Evolutionary conservation across 53 echinoderm and acorn worm species (phyloP), one percentile per base, ranked within the genome.

Genomic region (Holothuria scabra): DNA sequence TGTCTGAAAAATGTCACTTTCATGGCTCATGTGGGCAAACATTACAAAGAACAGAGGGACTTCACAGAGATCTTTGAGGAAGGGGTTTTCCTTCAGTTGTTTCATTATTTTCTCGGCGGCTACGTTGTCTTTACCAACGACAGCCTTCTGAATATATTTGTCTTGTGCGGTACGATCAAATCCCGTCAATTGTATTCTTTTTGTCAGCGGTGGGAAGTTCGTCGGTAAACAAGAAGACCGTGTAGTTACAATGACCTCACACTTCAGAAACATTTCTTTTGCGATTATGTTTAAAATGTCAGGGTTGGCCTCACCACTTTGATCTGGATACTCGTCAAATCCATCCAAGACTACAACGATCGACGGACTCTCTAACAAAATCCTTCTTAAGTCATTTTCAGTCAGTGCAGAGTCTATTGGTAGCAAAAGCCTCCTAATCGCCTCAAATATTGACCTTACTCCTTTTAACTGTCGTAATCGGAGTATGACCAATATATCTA

Each of bases 271-370:
- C 28, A 66, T 66, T 25, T 22, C 19, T 31, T 31, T 12, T 66
- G 28, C 18, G 30, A 66, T 22, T 7, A 66, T 66, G 9, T 30
- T 66, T 19, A 66, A 28, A 18, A 66, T 1, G 33, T 66, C 66
- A 19, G 66, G 30, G 12, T 22, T 25, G 9, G 24, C 8, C 18
- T 66, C 33, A 28, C 18, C 24, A 25, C 30, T 20, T 22, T 10
- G 4, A 31, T 66, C 66, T 22, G 66, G 66, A 26, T 66, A 66
- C 33, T 66, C 66, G 28, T 66, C 66, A 18, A 66, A 66, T 8
- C 66, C 66, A 66, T 66, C 66, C 12, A 66, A 66, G 1, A 66
- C 33, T 66, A 66, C 18, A 30, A 66, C 5, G 4, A 66, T 31
- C 11, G 66, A 66, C 18, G 6, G 4, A 25, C 25, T 18, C 8